Evolutionary conservation across 2,797 vertebrate genomes (phyloP), one percentile per base, ranked within the genome.

Genomic region (Austrolebias charrua): DNA sequence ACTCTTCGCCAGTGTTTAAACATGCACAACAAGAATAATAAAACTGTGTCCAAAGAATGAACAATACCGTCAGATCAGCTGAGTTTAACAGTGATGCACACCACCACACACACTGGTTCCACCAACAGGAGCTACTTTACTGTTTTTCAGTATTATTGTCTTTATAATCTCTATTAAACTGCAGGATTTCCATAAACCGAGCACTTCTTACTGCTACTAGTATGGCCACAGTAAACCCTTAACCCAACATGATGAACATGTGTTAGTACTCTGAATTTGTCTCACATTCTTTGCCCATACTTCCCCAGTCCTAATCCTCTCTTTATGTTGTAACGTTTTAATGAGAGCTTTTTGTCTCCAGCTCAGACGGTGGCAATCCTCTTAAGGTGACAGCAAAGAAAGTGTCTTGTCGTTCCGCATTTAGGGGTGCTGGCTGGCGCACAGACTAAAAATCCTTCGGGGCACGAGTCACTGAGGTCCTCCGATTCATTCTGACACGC

Each of bases 281-380:
- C 58, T n/a, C 38, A 28, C 15, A n/a, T 46, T 48, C 11, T 2
- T 55, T 24, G 55, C 64, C 50, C 18, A 15, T 46, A 63, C 40
- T 38, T 19, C 31, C 29, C 35, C 2, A 6, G 15, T 55, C 61
- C 55, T n/a, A n/a, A 6, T 63, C 45, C 33, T 61, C 57, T 55
- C 66, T 60, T 62, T 48, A 45, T 59, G 24, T 50, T n/a, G 7
- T 54, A 38, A 66, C 61, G 55, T 64, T 73, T 71, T 59, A 76
- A 81, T 75, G 54, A 77, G 66, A 70, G 54, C 58, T 60, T 60
- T 73, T 76, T 78, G 75, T 84, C 50, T 70, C 6, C 48, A 28
- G 45, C 52, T 60, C 65, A 73, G 66, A 75, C 80, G 63, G 66
- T 75, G 57, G 33, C 62, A 72, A 83, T 73, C 73, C 74, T 61